Percentiles rank a stretch among this genome's conserved stretches.
phyloP scores from a whole-genome alignment of 2,888 invertebrate genomes.

The Rhagonycha lutea region DNA sequence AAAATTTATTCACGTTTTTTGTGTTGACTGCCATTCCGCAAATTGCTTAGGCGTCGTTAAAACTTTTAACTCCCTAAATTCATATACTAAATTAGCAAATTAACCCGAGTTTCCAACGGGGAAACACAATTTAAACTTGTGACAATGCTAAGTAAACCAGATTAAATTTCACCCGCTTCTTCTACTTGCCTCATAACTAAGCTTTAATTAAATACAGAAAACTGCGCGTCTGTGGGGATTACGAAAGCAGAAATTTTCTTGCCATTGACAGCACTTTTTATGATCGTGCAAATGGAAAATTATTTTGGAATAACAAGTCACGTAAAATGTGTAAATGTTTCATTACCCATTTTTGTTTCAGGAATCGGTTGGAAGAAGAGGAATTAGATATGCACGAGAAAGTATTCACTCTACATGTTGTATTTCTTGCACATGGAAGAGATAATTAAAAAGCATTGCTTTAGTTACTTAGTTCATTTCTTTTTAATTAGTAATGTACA shows the following conservation, averaged over 20 bases:
- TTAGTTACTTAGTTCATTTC: no score
- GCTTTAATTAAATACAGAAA: conserved; percentile 46
- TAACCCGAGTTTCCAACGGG: conserved; percentile 38
- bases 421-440: not conserved
- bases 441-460: not conserved
- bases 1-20: conserved; percentile 13
- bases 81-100: conserved; percentile 45
- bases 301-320: not conserved
- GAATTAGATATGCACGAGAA: not conserved
- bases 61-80: conserved; percentile 31
- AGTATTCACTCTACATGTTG: not conserved
- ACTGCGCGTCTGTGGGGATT: conserved; percentile 32
- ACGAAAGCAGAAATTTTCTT: conserved; percentile 29
- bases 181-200: conserved; percentile 40
- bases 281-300: not conserved
- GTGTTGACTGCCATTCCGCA: conserved; percentile 14
- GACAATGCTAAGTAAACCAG: conserved; percentile 53
- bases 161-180: conserved; percentile 50
- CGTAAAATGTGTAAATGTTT: not conserved
- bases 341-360: not conserved
- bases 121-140: conserved; percentile 48
- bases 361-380: not conserved
- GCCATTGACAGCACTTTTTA: conserved; percentile 7
- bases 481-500: no score
- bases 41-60: conserved; percentile 20